Conservation (phyloP, 2,797 vertebrate species). For the Onychomys arenicola region DNA sequence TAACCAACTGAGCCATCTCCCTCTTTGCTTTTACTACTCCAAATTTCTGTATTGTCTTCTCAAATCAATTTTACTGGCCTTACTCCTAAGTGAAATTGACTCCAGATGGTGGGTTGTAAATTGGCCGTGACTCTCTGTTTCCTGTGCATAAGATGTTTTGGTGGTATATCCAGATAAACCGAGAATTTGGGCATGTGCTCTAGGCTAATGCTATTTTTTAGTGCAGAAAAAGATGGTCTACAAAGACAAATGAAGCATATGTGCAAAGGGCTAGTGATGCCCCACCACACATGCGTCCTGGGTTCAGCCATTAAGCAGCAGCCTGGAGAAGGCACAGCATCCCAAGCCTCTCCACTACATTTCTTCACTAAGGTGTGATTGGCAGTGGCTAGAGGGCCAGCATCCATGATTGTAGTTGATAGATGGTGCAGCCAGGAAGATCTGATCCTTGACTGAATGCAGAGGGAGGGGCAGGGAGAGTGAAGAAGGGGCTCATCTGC, state of each 20-base stretch:
- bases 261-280: neutral
- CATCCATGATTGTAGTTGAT: no score
- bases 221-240: neutral
- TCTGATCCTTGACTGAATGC: neutral
- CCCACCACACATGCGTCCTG: fast-evolving
- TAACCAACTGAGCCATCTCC: neutral
- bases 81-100: neutral
- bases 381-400: neutral
- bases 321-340: neutral
- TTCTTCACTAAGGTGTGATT: neutral
- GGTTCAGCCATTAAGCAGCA: no score
- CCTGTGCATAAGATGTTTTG: neutral
- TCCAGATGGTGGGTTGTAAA: neutral
- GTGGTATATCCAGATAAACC: neutral
- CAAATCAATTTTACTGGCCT: neutral
- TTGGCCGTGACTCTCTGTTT: neutral
- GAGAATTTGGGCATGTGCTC: neutral
- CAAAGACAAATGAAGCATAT: neutral
- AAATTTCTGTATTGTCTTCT: neutral
- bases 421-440: neutral
- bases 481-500: neutral
- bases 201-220: neutral
- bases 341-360: no score
- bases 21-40: neutral
- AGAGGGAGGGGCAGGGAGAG: neutral